Evolutionary conservation across 2,797 vertebrate genomes (phyloP).

Genomic region (Brachymystax lenok): DNA sequence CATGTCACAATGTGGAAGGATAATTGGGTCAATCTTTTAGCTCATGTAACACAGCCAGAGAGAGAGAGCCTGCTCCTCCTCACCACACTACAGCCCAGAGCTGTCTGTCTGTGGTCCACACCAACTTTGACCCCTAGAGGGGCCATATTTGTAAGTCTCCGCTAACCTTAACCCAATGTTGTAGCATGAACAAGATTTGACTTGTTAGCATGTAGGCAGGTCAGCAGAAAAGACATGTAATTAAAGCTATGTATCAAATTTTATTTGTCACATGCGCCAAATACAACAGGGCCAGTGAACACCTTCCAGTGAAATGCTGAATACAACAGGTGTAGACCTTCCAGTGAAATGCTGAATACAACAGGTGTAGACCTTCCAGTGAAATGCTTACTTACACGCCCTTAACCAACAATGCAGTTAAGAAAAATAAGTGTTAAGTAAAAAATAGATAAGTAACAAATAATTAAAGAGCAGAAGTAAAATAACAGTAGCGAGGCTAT

Average conservation of each 20-base stretch:
- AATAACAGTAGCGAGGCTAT: no score
- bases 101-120: not conserved
- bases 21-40: slow-evolving; percentile 28
- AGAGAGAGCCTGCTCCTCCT: not conserved
- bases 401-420: no score
- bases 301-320: no score
- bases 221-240: not conserved
- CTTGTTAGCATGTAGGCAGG: not conserved
- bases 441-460: no score
- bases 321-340: no score
- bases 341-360: no score
- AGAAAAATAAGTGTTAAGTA: no score
- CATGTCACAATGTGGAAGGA: slow-evolving; percentile 39
- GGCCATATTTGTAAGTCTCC: not conserved
- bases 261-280: no score
- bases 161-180: not conserved
- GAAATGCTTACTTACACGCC: no score
- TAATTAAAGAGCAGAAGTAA: no score
- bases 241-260: not conserved
- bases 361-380: no score
- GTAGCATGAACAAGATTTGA: not conserved
- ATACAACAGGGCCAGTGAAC: no score
- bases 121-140: not conserved
- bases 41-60: slow-evolving; percentile 19
- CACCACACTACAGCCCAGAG: not conserved